Evolutionary conservation across 2,888 invertebrate genomes (phyloP), one percentile per base, ranked within the genome.

Genomic region (Lasioglossum vierecki): DNA sequence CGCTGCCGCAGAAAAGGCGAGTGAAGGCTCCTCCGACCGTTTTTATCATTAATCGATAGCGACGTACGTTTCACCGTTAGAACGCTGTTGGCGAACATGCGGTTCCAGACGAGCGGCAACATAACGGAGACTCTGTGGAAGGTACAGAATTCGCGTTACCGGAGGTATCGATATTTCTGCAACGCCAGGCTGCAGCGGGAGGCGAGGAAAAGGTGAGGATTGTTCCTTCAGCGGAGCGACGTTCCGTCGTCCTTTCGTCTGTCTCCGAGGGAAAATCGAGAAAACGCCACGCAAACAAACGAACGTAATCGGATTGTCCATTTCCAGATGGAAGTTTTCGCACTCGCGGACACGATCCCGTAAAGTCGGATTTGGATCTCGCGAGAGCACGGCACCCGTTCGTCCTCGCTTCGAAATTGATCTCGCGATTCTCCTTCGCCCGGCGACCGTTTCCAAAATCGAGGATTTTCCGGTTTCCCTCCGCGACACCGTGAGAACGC

Each of bases 161-260:
- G 91, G 39, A 92, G 89, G 78, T 94, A 93, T 86, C 91, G 93
- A 72, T 81, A 92, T 79, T 90, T 94, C 88, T 93, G 93, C 86
- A 93, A 91, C 83, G 88, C 92, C 6, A 87, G 91, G n/a, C 71
- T 63, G 35, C 83, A 84, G 41, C 84, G 90, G 76, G 91, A 90
- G 75, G 83, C 82, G 68, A 90, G 88, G 71, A 92, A 88, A 78
- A 91, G 91, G 94, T 94, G 90, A 93, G 91, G 57, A 39, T 22
- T 53, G 0, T 8, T 44, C 49, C 49, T 53, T 22, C 49, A 1
- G 49, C 18, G 6, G 49, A 49, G 49, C 18, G 18, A 18, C 18
- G 49, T 6, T 6, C 18, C 49, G 49, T 49, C 49, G 49, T 49
- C 49, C 6, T 18, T 49, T 49, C 22, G 22, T 53, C 22, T 22